A percentile compares a stretch with the other conserved stretches of the same genome.
phyloP scores from a whole-genome alignment of 2,797 vertebrate genomes.

The Channa striata region DNA sequence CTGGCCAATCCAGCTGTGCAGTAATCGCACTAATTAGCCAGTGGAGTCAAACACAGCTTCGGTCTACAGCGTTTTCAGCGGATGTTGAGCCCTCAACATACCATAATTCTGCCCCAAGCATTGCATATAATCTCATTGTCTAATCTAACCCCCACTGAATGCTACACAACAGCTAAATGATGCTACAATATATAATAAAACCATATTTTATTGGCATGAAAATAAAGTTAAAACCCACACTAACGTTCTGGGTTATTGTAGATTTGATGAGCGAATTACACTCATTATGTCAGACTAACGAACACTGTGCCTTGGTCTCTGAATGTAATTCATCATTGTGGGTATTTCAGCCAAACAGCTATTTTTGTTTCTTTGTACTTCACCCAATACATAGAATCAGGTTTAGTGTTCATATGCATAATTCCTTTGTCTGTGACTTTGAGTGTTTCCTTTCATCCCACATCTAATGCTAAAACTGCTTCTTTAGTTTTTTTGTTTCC shows the following conservation, averaged over 20 bases:
- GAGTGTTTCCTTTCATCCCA: slow-evolving; percentile 66
- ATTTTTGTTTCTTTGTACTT: slow-evolving; percentile 57
- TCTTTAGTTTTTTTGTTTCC: slow-evolving; percentile 29
- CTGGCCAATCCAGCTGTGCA: slow-evolving; percentile 93
- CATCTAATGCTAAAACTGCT: slow-evolving; percentile 49
- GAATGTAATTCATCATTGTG: slow-evolving; percentile 24
- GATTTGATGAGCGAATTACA: slow-evolving; percentile 29
- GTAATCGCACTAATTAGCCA: slow-evolving; percentile 99
- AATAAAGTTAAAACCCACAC: background rate
- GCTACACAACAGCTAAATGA: slow-evolving; percentile 33
- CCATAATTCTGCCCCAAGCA: slow-evolving; percentile 61
- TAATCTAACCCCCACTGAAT: slow-evolving; percentile 60
- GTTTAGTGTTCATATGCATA: slow-evolving; percentile 48
- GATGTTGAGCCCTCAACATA: slow-evolving; percentile 71
- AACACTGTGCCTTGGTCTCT: slow-evolving; percentile 24
- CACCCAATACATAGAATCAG: slow-evolving; percentile 42
- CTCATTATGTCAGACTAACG: slow-evolving; percentile 19
- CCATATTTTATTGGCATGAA: slow-evolving; percentile 16
- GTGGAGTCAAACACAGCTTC: slow-evolving; percentile 84
- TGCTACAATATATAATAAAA: slow-evolving; percentile 5
- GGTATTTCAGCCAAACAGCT: slow-evolving; percentile 35
- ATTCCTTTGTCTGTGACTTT: slow-evolving; percentile 58
- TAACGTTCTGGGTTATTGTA: background rate
- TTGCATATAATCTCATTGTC: slow-evolving; percentile 75
- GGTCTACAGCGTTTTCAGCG: slow-evolving; percentile 61